phyloP scores from a whole-genome alignment of 2,797 vertebrate genomes.

The Gobionotothen gibberifrons region DNA sequence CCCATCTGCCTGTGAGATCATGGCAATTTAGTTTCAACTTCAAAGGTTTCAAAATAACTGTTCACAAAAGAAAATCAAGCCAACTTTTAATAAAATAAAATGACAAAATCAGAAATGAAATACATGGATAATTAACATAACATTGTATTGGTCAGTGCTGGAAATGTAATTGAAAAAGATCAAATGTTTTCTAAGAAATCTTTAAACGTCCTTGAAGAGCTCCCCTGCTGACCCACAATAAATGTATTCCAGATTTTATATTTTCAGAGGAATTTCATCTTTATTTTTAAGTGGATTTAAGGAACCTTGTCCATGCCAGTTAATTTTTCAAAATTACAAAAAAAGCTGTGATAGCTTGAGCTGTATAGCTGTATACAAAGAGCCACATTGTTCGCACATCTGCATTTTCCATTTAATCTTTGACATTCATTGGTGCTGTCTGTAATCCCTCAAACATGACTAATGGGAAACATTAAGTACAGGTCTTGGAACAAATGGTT shows the following conservation, averaged over 20 bases:
- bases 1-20: constrained; percentile 16
- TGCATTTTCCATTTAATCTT: constrained; percentile 91
- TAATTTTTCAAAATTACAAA: constrained; percentile 72
- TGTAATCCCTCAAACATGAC: constrained; percentile 93
- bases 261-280: constrained; percentile 59
- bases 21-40: constrained; percentile 42
- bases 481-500: constrained; percentile 83
- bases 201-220: constrained; percentile 19
- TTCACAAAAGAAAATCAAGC: constrained; percentile 25
- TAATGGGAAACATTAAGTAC: constrained; percentile 91
- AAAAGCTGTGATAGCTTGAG: constrained; percentile 71
- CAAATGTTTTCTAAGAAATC: constrained; percentile 41
- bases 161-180: constrained; percentile 43
- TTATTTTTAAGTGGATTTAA: constrained; percentile 70
- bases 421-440: constrained; percentile 88
- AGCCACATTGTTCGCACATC: constrained; percentile 86
- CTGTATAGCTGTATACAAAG: constrained; percentile 69
- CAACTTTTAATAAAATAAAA: constrained; percentile 33
- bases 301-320: constrained; percentile 75
- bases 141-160: constrained; percentile 8
- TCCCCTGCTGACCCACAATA: constrained; percentile 37
- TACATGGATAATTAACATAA: not conserved
- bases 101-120: constrained; percentile 18
- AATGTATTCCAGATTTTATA: constrained; percentile 49
- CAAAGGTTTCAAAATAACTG: constrained; percentile 25